These are phyloP conservation scores for Lithodes maja DNA, from an alignment of 2,888 invertebrate genomes.

Conservation along the genomic window DNA sequence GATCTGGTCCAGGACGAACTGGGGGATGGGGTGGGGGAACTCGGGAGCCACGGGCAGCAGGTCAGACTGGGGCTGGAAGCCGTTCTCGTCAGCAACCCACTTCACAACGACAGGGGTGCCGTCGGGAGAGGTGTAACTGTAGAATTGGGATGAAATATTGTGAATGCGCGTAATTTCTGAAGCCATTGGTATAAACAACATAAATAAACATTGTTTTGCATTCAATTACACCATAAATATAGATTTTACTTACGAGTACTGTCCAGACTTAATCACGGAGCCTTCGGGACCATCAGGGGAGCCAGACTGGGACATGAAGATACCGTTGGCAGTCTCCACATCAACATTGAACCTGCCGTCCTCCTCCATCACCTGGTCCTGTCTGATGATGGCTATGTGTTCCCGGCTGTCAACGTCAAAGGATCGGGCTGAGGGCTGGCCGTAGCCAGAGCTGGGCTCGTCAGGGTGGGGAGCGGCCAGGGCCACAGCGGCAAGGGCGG, in stretches of 20 bases:
- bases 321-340: conserved; percentile 60
- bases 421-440: not conserved
- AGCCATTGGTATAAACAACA: too few species aligned
- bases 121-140: conserved; percentile 5
- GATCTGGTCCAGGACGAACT: conserved; percentile 50
- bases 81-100: conserved; percentile 7
- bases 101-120: conserved; percentile 7
- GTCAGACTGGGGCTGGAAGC: conserved; percentile 38
- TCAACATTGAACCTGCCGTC: conserved; percentile 56
- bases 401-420: not conserved
- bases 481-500: conserved; percentile 31
- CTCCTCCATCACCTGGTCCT: conserved; percentile 26
- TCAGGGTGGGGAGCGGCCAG: not conserved
- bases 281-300: conserved; percentile 40
- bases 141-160: not conserved
- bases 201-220: too few species aligned
- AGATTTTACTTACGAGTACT: conserved; percentile 50
- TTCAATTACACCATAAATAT: not conserved
- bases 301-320: conserved; percentile 45
- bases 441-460: not conserved
- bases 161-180: too few species aligned
- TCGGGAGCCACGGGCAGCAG: conserved; percentile 31
- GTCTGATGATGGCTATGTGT: conserved; percentile 40
- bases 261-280: conserved; percentile 46
- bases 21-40: conserved; percentile 41